Evolutionary conservation across 2,797 vertebrate species (phyloP).

Genomic region (Urocyon cinereoargenteus): DNA sequence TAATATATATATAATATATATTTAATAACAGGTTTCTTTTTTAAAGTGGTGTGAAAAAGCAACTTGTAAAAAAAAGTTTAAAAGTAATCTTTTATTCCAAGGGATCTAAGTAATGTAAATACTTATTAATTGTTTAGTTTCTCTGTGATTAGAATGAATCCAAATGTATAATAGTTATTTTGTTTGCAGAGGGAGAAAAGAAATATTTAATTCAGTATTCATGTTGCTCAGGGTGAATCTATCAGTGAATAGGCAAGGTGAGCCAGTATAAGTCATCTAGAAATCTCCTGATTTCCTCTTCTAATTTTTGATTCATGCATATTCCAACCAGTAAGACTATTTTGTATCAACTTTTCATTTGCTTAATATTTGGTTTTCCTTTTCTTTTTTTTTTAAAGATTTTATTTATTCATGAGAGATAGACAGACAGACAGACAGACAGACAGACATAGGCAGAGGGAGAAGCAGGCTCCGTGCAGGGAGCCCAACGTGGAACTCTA

Average conservation of each 20-base stretch:
- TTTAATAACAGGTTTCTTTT: neutral
- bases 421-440: too few relatives aligned
- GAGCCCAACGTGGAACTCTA: too few relatives aligned
- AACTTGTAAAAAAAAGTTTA: neutral
- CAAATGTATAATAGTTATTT: slow-evolving; percentile 10
- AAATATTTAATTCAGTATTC: neutral
- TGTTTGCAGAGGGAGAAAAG: neutral
- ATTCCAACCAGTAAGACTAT: neutral
- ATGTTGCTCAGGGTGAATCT: neutral
- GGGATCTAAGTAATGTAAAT: neutral
- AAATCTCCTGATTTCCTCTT: slow-evolving; percentile 2
- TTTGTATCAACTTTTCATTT: neutral
- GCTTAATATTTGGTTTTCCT: neutral
- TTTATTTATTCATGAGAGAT: too few relatives aligned
- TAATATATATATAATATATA: neutral
- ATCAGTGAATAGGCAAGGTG: neutral
- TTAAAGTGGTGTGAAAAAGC: neutral
- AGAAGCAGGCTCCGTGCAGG: too few relatives aligned
- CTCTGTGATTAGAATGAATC: neutral
- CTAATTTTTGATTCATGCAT: neutral
- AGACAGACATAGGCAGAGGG: too few relatives aligned
- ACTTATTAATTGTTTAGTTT: neutral
- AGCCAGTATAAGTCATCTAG: neutral
- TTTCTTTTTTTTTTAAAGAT: neutral
- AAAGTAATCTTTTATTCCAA: slow-evolving; percentile 16